phyloP scores from a whole-genome alignment of 2,888 invertebrate species.

The Teleogryllus oceanicus region DNA sequence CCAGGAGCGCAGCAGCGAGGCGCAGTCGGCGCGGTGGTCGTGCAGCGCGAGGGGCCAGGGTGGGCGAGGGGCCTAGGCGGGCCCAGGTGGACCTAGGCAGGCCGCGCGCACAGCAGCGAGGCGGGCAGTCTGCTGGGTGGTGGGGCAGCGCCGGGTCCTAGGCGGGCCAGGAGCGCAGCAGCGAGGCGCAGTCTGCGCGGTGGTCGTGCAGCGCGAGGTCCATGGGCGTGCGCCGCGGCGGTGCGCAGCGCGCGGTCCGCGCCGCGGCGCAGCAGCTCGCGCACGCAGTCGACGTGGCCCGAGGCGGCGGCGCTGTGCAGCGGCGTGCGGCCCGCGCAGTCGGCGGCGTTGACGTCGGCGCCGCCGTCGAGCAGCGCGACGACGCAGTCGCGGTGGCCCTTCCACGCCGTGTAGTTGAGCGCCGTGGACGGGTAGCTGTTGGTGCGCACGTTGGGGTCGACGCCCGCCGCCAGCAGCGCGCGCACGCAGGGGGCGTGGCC shows the following conservation, averaged over 20 bases:
- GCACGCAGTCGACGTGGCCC: background rate
- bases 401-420: no score
- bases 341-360: no score
- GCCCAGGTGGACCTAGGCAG: background rate
- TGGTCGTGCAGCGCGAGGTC: background rate
- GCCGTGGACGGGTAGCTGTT: no score
- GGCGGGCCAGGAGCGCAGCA: background rate
- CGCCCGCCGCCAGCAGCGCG: no score
- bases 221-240: background rate
- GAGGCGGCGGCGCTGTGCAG: slow-evolving; percentile 7
- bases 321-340: background rate
- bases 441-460: no score
- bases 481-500: no score
- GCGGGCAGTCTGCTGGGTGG: background rate
- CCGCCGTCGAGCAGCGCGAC: no score
- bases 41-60: background rate
- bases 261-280: background rate
- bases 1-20: background rate
- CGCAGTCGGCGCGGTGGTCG: background rate
- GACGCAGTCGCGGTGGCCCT: no score
- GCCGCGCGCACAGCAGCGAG: background rate
- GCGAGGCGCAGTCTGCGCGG: no score
- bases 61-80: background rate
- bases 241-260: background rate
- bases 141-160: background rate